Conservation (phyloP, 2,888 invertebrate genomes). For the Troglohyphantes excavatus region DNA sequence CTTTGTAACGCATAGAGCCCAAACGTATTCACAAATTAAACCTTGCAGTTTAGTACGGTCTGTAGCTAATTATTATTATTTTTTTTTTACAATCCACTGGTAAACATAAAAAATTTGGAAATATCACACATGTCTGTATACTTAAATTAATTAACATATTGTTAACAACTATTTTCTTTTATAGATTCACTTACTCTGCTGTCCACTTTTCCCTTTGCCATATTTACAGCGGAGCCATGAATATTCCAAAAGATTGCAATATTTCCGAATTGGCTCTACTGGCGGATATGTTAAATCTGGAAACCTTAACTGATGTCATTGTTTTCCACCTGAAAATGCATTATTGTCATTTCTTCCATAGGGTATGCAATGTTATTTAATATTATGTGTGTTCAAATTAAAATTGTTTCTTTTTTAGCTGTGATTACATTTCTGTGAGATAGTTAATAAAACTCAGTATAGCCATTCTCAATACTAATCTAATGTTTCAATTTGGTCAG, state of each 20-base stretch:
- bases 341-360: constrained; percentile 97
- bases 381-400: not conserved
- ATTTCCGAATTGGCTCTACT: constrained; percentile 93
- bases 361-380: constrained; percentile 84
- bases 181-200: constrained; percentile 90
- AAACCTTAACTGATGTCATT: constrained; percentile 95
- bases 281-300: constrained; percentile 93
- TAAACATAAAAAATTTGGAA: too few relatives aligned
- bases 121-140: too few relatives aligned
- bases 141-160: too few relatives aligned
- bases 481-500: too few relatives aligned
- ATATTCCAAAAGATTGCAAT: constrained; percentile 92
- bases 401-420: not conserved
- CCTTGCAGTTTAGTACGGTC: too few relatives aligned
- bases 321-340: constrained; percentile 92
- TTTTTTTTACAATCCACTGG: not conserved
- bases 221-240: constrained; percentile 95
- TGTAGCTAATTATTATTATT: not conserved
- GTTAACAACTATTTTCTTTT: constrained; percentile 78
- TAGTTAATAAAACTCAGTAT: too few relatives aligned
- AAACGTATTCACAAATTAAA: too few relatives aligned
- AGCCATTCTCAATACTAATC: too few relatives aligned
- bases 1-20: too few relatives aligned
- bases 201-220: constrained; percentile 96
- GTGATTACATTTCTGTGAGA: too few relatives aligned